Percentiles rank a stretch among this genome's conserved stretches.
These are phyloP conservation scores for Thamnaconus septentrionalis DNA, from an alignment of 2,113 vertebrate species.

Conservation along the genomic window DNA sequence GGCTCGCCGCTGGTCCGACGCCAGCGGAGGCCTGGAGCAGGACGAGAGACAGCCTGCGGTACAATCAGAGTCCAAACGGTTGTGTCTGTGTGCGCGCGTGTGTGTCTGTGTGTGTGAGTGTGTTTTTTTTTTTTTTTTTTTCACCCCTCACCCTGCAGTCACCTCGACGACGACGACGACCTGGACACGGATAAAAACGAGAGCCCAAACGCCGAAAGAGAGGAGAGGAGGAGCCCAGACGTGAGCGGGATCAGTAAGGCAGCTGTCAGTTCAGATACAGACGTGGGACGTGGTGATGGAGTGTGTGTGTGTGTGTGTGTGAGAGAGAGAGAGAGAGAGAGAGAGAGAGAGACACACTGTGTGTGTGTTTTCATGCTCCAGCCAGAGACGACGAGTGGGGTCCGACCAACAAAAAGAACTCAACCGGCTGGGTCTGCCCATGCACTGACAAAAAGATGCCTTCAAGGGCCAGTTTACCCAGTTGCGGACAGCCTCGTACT, in stretches of 20 bases:
- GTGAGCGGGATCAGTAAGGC: slow-evolving; percentile 72
- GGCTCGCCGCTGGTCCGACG: slow-evolving; percentile 1
- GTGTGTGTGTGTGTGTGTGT: slow-evolving; percentile 20
- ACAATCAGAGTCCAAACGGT: slow-evolving; percentile 26
- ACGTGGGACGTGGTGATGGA: slow-evolving; percentile 36
- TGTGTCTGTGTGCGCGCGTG: too few species aligned
- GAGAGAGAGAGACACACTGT: slow-evolving; percentile 11
- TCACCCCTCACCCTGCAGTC: slow-evolving; percentile 22
- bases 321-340: slow-evolving; percentile 15
- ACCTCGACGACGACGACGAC: neutral
- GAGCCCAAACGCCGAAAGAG: slow-evolving; percentile 23
- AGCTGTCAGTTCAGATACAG: slow-evolving; percentile 73
- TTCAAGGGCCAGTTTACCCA: too few species aligned
- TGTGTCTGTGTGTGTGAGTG: too few species aligned
- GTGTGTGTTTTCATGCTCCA: slow-evolving; percentile 40
- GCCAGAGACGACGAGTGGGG: slow-evolving; percentile 6
- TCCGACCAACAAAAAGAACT: too few species aligned
- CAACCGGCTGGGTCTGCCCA: neutral
- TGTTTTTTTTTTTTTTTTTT: neutral
- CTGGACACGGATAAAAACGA: slow-evolving; percentile 22
- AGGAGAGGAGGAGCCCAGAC: slow-evolving; percentile 28
- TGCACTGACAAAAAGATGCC: too few species aligned
- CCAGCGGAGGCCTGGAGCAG: slow-evolving; percentile 24
- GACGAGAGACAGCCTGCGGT: slow-evolving; percentile 15
- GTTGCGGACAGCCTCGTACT: too few species aligned